These are phyloP conservation scores for Muntiacus reevesi DNA, from an alignment of 2,113 vertebrate genomes.

Conservation along the genomic window DNA sequence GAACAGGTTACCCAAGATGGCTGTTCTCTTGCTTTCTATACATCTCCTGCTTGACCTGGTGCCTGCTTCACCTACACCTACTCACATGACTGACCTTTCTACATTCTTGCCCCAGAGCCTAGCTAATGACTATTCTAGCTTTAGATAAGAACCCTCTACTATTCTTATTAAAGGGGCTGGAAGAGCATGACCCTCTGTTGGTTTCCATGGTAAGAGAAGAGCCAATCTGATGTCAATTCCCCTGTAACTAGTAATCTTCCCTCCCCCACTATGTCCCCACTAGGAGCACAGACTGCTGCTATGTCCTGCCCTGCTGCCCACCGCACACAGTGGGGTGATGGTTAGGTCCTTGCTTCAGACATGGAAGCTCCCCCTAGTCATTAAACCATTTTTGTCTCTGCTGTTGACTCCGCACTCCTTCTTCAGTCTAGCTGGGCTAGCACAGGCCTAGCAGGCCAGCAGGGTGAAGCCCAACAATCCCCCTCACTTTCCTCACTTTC, in stretches of 20 bases:
- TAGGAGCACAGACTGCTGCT: background rate
- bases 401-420: too few relatives aligned
- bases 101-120: background rate
- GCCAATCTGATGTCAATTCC: background rate
- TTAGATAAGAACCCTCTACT: background rate
- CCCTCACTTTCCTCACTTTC: background rate
- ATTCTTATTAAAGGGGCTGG: background rate
- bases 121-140: background rate
- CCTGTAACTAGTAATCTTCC: background rate
- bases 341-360: too few relatives aligned
- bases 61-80: background rate
- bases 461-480: background rate
- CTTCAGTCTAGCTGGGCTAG: too few relatives aligned
- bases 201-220: background rate
- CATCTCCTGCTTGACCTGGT: background rate
- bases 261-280: too few relatives aligned
- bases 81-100: background rate
- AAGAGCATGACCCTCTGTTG: background rate
- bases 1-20: background rate
- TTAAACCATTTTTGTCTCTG: too few relatives aligned
- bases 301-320: too few relatives aligned
- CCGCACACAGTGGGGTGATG: too few relatives aligned
- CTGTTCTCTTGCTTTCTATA: background rate
- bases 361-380: too few relatives aligned
- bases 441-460: too few relatives aligned